Evolutionary conservation across 2,113 vertebrate genomes (phyloP).

Genomic region (Pachyramphus minor): DNA sequence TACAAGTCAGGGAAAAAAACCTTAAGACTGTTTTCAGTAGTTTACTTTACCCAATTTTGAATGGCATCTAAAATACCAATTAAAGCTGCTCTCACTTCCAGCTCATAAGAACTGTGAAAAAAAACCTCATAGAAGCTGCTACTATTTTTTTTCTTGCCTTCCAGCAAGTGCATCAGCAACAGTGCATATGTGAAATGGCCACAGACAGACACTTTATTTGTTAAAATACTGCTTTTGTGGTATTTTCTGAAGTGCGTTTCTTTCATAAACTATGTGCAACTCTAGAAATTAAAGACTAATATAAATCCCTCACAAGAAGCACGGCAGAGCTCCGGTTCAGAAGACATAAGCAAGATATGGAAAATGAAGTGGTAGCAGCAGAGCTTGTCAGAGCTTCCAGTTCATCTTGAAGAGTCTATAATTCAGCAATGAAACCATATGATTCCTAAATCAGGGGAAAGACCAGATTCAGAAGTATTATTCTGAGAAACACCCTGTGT

Average conservation of each 20-base stretch:
- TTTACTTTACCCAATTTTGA: not conserved
- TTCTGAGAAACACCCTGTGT: not conserved
- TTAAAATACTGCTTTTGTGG: not conserved
- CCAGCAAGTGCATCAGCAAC: not conserved
- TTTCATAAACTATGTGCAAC: not conserved
- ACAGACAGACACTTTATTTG: not conserved
- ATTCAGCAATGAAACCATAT: not conserved
- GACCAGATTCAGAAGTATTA: not conserved
- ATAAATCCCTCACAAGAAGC: not conserved
- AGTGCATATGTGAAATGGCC: not conserved
- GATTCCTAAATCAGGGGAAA: not conserved
- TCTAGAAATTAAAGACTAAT: not conserved
- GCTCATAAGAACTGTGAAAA: too few species aligned
- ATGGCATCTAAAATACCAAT: not conserved
- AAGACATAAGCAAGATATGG: not conserved
- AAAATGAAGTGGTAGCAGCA: not conserved
- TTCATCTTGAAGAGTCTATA: not conserved
- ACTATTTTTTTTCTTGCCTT: not conserved
- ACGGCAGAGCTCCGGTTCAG: not conserved
- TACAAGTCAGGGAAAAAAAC: not conserved
- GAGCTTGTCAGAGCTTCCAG: not conserved
- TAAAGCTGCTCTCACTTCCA: not conserved
- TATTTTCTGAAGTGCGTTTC: not conserved
- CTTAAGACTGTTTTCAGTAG: not conserved
- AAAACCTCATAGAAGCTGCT: accelerated